Evolutionary conservation across 30 jellyfish, hydroid and myxozoan species (phyloP).

Genomic region (Aurelia sp.): DNA sequence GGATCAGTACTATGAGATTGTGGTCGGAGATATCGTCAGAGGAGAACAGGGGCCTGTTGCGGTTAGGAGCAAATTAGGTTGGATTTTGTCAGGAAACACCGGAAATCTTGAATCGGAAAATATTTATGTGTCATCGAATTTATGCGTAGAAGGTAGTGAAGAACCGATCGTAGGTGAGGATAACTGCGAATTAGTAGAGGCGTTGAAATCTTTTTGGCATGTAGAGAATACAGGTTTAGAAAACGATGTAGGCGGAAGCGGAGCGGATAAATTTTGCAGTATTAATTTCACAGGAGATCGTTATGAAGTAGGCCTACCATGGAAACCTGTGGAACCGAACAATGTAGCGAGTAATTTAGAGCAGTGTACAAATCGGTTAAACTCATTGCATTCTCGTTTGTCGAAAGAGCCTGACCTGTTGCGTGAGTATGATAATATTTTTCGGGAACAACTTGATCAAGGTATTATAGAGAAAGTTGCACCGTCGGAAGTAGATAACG

Average conservation of each 20-base stretch:
- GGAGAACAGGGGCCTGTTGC: no score
- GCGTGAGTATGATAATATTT: neutral
- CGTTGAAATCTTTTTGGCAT: neutral
- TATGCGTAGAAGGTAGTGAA: conserved; percentile 1
- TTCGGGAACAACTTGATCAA: neutral
- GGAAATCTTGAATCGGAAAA: neutral
- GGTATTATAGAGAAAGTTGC: conserved; percentile 10
- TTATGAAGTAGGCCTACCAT: conserved; percentile 7
- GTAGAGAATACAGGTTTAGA: neutral
- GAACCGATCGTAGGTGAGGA: neutral
- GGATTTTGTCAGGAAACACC: neutral
- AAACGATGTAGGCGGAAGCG: neutral
- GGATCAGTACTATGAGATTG: no score
- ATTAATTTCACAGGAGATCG: conserved; percentile 6
- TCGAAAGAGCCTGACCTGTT: neutral
- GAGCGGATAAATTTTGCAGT: neutral
- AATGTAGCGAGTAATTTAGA: neutral
- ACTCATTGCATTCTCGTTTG: conserved; percentile 7
- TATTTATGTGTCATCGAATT: neutral
- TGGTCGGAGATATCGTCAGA: no score
- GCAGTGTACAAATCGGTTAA: conserved; percentile 6
- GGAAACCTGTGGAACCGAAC: conserved; percentile 14
- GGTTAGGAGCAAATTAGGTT: no score
- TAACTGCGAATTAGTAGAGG: neutral
- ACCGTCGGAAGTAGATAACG: neutral